Base-by-base conservation (phyloP, 2,888 invertebrate species). In the Ceraclea dissimilis region DNA sequence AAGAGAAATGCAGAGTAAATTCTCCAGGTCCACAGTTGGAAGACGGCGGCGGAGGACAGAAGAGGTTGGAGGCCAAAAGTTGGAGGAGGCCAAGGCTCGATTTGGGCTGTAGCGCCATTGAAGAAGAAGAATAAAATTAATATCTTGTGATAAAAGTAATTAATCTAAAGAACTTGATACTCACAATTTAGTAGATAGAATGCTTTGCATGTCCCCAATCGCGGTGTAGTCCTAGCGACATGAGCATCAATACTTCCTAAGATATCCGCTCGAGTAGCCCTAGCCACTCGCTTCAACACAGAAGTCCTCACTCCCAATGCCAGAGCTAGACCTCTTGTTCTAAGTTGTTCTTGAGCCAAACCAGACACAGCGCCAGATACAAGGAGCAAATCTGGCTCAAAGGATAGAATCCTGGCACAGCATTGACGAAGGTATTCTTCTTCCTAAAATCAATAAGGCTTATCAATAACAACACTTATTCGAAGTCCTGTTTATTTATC, bases 181-280 rank as follows among this genome's bases (percentile, higher is more conserved):
- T 73, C 58, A 70, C 79, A 78, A 54, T 73, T 74, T 62, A 83
- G 78, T 16, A 92, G 80, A 65, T 88, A 88, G 72, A 96, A 96
- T 62, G 82, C 80, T 65, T 86, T 83, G 68, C 94, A 94, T 19
- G 84, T 83, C 5, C 96, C 98, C 13, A 96, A 78, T 58, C 85
- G 81, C 0, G 93, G 91, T 1, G 57, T 47, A 0, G 51, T 43
- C 65, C 83, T 79, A 0, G 86, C 86, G 60, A 91, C 85, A 60
- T 93, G 84, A 0, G 93, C 90, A 69, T 97, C 96, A 10, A 96
- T 85, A 2, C 92, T 90, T 11, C 87, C 81, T 4, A 95, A 85
- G 46, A 93, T 81, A 65, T 91, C 91, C 1, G 94, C 95, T 63
- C 88, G 82, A 0, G 91, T 84, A 60, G 89, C 88, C 33, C 91